Conservation (phyloP, 2,797 vertebrate species). For the Lepus townsendii region DNA sequence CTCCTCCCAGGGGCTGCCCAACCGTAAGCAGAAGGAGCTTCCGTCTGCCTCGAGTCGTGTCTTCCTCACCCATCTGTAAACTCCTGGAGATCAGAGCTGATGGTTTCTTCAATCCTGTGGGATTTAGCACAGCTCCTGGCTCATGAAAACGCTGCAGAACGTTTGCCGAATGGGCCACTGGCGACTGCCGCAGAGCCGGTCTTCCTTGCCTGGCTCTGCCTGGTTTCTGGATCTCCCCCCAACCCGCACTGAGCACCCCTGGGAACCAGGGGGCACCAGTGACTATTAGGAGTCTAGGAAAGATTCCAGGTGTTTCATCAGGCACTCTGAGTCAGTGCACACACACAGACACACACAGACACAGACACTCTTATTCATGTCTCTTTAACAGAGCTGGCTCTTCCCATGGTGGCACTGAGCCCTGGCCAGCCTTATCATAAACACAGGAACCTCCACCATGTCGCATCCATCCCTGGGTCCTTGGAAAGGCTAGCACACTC, state of each 20-base stretch:
- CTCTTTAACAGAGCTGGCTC: not conserved
- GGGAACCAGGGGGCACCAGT: not conserved
- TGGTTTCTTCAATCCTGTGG: not conserved
- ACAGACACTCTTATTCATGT: accelerated
- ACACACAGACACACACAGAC: not conserved
- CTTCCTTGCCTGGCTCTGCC: slow-evolving; percentile 7
- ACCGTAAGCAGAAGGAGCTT: slow-evolving; percentile 24
- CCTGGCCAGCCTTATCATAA: not conserved
- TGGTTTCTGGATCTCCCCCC: not conserved
- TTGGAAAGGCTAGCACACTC: not conserved
- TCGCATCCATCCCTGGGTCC: not conserved
- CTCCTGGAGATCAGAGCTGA: not conserved
- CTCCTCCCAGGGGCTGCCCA: not conserved
- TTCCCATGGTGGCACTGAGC: not conserved
- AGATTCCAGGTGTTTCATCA: not conserved
- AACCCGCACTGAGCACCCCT: not conserved
- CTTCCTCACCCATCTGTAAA: slow-evolving; percentile 18
- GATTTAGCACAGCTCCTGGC: slow-evolving; percentile 32
- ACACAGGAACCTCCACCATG: not conserved
- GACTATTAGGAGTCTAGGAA: not conserved
- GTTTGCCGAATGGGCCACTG: not conserved
- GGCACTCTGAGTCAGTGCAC: not conserved
- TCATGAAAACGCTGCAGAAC: not conserved
- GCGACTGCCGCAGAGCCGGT: not conserved
- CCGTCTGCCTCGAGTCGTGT: slow-evolving; percentile 30